Base-by-base conservation (phyloP, 92 coral and sea anemone genomes). In the Actinostola sp. region DNA sequence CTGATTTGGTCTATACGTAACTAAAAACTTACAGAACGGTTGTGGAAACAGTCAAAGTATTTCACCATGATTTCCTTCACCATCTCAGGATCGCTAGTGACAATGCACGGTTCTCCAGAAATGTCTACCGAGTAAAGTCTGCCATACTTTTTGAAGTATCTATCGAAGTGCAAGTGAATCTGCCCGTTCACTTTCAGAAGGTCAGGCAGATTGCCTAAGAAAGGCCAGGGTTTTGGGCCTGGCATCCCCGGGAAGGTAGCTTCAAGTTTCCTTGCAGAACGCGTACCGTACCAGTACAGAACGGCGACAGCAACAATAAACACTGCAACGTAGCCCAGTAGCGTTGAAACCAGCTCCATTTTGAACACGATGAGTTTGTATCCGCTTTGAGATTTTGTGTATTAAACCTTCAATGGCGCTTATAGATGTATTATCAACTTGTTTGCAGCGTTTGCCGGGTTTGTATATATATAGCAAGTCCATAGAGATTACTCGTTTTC, bases 161-260 rank as follows among this genome's bases (percentile, higher is more conserved):
- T 17, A 28, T 88, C 89, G 27, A 88, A 84, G 2, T 34, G 46
- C 61, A 79, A 35, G 49, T 84, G 89, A 11, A 80, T 54, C 43
- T 70, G 61, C 10, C 86, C 86, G 45, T 66, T 75, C 16, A 36
- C 53, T 52, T 58, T 58, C n/a, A 84, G 46, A 8, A 79, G 36
- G 28, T 75, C 76, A 24, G 70, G 69, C 38, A 88, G 20, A 52
- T 64, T 57, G 19, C 82, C 85, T 11, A 88, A 0, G 58, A 84
- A 84, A 36, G 93, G 93, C 55, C 73, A 45, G 11, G 89, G 93
- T 24, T 84, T 88, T 0, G 93, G 93, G 2, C 93, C 89, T 19
- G 89, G 89, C 17, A 88, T 28, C 16, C 55, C 61, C 14, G 82
- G 82, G 79, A 84, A 88, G 1, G 28, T 62, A 8, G 79, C 41